Evolutionary conservation across 2,888 invertebrate genomes (phyloP).

Genomic region (Tetranychus truncatus): DNA sequence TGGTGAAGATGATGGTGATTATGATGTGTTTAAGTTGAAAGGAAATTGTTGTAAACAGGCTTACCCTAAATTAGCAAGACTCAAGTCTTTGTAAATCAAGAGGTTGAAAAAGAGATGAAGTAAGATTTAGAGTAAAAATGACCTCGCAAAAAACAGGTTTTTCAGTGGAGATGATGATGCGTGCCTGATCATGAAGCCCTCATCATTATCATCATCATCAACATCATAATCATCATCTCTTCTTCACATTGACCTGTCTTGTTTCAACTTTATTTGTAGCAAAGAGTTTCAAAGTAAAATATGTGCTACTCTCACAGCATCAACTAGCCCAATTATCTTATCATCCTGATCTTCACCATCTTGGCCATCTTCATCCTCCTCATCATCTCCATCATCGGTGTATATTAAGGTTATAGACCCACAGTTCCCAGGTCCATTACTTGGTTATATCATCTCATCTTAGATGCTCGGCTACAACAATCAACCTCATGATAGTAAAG

Average conservation of each 20-base stretch:
- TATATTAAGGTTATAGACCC: not conserved
- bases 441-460: not conserved
- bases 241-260: not conserved
- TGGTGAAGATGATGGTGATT: not conserved
- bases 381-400: not conserved
- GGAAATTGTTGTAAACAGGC: not conserved
- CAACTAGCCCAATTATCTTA: not conserved
- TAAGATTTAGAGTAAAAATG: not conserved
- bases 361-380: not conserved
- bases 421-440: constrained; percentile 1
- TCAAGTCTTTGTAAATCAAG: not conserved
- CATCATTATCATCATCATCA: not conserved
- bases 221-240: not conserved
- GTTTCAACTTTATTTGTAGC: not conserved
- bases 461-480: not conserved
- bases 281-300: not conserved
- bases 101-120: not conserved
- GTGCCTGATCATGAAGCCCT: not conserved
- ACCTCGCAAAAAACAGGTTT: not conserved
- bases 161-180: not conserved
- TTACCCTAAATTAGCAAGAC: not conserved
- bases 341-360: not conserved
- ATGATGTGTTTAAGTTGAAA: not conserved
- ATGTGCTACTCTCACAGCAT: too few species aligned
- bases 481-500: not conserved